Base-by-base conservation (phyloP, 2,797 vertebrate species). In the Fratercula arctica region DNA sequence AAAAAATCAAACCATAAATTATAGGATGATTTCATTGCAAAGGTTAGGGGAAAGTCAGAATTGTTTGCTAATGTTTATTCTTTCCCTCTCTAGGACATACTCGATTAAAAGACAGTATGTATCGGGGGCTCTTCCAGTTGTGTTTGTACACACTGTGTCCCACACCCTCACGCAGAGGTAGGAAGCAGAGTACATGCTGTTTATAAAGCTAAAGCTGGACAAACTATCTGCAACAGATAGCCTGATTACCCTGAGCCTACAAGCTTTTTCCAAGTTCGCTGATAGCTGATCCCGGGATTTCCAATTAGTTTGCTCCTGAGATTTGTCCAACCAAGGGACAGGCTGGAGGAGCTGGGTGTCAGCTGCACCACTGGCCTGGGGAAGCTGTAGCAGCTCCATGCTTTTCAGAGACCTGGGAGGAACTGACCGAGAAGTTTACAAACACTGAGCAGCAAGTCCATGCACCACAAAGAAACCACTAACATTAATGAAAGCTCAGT, bases 61-160 rank as follows among this genome's bases (percentile, higher is more conserved):
- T 39, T 92, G 66, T 83, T 96, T 92, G 73, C 59, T 89, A 85
- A 93, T 92, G 45, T 97, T 95, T 96, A 97, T 89, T 90, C 91
- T 85, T 87, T 85, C 63, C 56, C 85, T 92, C 67, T 95, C 50
- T 81, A 85, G 61, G 75, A 87, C 15, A 45, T 21, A 57, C 61
- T 73, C 1, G 0, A 48, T 73, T 83, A 83, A 78, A 87, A 85
- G 56, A 15, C 56, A 53, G 37, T 20, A 37, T 43, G 7, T 63
- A 50, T 11, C 1, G 7, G 16, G 20, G 70, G 26, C 60, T 77
- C 70, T 88, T 70, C 74, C 84, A 39, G 67, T 92, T 93, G 14
- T 60, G 24, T 89, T 90, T 81, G 90, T 80, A 85, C 63, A 76
- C 59, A n/a, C 4, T 75, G 70, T 51, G 35, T 79, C 78, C 73